phyloP scores from a whole-genome alignment of 2,888 invertebrate genomes.

The Protodeltote pygarga region DNA sequence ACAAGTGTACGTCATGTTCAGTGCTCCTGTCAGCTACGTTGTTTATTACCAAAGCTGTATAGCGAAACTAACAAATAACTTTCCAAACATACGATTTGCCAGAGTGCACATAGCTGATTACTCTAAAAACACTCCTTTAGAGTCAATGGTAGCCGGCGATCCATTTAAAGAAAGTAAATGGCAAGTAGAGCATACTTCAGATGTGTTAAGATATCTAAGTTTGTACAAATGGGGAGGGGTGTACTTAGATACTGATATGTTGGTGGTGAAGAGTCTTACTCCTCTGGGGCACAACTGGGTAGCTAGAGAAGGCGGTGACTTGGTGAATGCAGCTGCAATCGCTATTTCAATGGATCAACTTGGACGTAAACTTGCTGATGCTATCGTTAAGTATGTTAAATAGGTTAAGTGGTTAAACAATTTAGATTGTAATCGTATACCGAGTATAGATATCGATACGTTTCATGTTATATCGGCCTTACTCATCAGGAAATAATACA shows the following conservation, averaged over 20 bases:
- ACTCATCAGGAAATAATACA: too few relatives aligned
- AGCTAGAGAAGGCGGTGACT: conserved; percentile 80
- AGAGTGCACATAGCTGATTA: conserved; percentile 64
- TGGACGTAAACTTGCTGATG: conserved; percentile 45
- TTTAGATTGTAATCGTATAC: too few relatives aligned
- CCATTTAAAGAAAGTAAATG: conserved; percentile 83
- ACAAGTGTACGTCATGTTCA: conserved; percentile 85
- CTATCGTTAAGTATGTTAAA: conserved; percentile 39
- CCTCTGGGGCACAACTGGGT: conserved; percentile 87
- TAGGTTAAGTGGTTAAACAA: too few relatives aligned
- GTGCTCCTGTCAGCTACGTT: conserved; percentile 24
- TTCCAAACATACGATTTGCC: conserved; percentile 34
- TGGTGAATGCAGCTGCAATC: conserved; percentile 90
- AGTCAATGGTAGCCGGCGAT: conserved; percentile 81
- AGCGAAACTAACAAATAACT: conserved; percentile 11
- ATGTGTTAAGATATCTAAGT: conserved; percentile 88
- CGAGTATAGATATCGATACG: too few relatives aligned
- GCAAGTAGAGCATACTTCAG: conserved; percentile 85
- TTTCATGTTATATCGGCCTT: too few relatives aligned
- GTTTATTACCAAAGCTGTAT: conserved; percentile 22
- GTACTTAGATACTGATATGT: conserved; percentile 91
- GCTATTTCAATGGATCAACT: conserved; percentile 79
- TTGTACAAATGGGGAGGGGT: conserved; percentile 93
- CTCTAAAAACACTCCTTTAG: conserved; percentile 85
- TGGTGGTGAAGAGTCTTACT: conserved; percentile 88